These are phyloP conservation scores for Campoletis sonorensis DNA, from an alignment of 1,140 invertebrate species.

Conservation along the genomic window DNA sequence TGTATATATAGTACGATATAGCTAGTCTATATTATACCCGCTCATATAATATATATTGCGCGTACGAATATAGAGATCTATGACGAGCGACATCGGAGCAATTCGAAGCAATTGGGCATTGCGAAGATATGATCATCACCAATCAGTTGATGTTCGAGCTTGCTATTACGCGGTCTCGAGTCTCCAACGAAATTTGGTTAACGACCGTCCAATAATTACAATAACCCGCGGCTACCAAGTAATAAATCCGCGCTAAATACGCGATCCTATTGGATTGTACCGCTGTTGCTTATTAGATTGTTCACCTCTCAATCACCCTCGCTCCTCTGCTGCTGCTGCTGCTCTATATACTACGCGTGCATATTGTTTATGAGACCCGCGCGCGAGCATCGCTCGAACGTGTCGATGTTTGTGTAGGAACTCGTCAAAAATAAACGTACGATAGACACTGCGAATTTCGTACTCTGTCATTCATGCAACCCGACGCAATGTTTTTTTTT, in stretches of 20 bases:
- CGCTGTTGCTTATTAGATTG: not conserved
- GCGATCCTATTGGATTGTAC: not conserved
- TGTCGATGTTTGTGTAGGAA: not conserved
- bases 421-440: not conserved
- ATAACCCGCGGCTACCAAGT: not conserved
- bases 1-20: not conserved
- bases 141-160: not conserved
- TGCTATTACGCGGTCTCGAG: not conserved
- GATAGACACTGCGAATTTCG: no score
- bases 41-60: not conserved
- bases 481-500: no score
- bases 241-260: constrained; percentile 4
- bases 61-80: not conserved
- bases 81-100: constrained; percentile 14
- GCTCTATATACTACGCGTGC: no score
- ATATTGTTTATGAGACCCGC: no score
- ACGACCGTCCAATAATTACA: constrained; percentile 2
- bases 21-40: not conserved
- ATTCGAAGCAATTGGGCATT: constrained; percentile 10
- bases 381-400: not conserved
- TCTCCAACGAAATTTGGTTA: constrained; percentile 14
- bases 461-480: no score
- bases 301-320: not conserved
- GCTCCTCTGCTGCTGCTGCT: no score
- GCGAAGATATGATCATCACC: constrained; percentile 11